These are phyloP conservation scores for Luscinia megarhynchos DNA, from an alignment of 2,797 vertebrate species.

Conservation along the genomic window DNA sequence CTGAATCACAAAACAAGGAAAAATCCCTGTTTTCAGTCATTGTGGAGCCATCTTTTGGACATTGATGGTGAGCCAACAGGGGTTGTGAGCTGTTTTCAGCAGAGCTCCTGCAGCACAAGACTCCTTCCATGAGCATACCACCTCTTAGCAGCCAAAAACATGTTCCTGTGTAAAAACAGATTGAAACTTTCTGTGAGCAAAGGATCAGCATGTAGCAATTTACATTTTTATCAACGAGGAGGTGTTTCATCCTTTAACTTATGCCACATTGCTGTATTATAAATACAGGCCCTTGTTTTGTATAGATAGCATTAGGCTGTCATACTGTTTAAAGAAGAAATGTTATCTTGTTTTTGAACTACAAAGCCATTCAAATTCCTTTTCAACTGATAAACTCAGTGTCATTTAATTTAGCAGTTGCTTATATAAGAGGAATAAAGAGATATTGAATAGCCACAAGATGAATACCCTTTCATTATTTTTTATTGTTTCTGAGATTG, in stretches of 20 bases:
- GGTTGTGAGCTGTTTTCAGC: neutral
- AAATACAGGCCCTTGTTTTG: neutral
- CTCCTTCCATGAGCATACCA: neutral
- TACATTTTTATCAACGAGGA: neutral
- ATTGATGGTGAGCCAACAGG: neutral
- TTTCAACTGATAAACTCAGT: neutral
- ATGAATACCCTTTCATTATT: neutral
- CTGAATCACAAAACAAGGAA: neutral
- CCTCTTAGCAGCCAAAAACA: neutral
- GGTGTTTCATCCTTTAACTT: neutral
- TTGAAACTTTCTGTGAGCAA: neutral
- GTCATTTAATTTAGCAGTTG: constrained; percentile 1
- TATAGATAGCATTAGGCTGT: neutral
- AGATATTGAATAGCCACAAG: neutral
- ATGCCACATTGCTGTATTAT: neutral
- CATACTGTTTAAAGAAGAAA: neutral
- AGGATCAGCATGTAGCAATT: neutral
- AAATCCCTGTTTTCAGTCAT: neutral
- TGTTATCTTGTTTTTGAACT: neutral
- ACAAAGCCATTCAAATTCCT: neutral
- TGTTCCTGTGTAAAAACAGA: neutral
- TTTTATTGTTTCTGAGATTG: constrained; percentile 1
- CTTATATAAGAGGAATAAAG: neutral
- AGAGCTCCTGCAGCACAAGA: neutral
- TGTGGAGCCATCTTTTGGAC: neutral